These are phyloP conservation scores for Pseudanteris insignis DNA, from an alignment of 2,888 invertebrate genomes.

Conservation along the genomic window DNA sequence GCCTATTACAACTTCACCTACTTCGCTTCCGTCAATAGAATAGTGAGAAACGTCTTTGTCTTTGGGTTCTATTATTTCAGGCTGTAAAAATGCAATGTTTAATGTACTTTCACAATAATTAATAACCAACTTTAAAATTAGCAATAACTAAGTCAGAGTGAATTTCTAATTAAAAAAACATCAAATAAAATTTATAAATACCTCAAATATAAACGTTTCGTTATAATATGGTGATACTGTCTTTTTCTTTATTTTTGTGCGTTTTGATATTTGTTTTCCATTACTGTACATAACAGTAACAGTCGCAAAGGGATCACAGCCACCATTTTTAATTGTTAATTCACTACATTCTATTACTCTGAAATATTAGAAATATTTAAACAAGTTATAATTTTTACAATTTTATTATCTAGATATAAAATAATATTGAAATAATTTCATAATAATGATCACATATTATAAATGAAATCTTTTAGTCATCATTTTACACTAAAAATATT, in stretches of 20 bases:
- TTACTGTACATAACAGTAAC: slow-evolving; percentile 83
- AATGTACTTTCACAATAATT: too few species aligned
- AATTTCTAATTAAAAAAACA: too few species aligned
- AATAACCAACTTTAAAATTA: too few species aligned
- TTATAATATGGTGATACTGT: slow-evolving; percentile 90
- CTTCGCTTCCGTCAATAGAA: slow-evolving; percentile 72
- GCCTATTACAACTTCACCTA: slow-evolving; percentile 82
- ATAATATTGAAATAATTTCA: background rate
- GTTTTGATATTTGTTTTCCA: slow-evolving; percentile 79
- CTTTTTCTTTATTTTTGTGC: slow-evolving; percentile 89
- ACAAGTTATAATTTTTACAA: background rate
- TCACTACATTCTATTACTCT: slow-evolving; percentile 87
- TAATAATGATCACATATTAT: background rate
- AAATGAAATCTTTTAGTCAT: background rate
- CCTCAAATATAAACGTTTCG: slow-evolving; percentile 84
- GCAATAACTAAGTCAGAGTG: too few species aligned
- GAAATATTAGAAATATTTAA: slow-evolving; percentile 37
- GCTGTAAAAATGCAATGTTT: slow-evolving; percentile 49
- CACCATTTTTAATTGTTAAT: slow-evolving; percentile 87
- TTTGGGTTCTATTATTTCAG: slow-evolving; percentile 59
- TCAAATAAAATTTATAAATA: too few species aligned
- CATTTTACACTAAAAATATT: background rate
- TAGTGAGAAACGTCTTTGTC: slow-evolving; percentile 63
- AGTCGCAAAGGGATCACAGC: slow-evolving; percentile 90
- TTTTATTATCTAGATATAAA: too few species aligned